Evolutionary conservation across 2,888 invertebrate species (phyloP).

Genomic region (Tipula helvola): DNA sequence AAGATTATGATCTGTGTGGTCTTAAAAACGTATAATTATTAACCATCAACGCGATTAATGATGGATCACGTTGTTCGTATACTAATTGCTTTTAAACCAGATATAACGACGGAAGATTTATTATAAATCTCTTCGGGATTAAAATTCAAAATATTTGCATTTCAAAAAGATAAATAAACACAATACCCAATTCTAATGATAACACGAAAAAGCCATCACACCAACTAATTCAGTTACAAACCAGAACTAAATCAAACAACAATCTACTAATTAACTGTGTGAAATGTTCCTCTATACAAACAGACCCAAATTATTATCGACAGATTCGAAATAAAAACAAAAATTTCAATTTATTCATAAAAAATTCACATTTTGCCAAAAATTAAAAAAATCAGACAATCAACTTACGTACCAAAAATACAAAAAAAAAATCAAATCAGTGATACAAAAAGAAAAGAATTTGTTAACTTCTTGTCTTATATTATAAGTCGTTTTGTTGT

Average conservation of each 20-base stretch:
- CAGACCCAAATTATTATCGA: too few relatives aligned
- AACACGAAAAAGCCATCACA: too few relatives aligned
- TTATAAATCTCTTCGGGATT: too few relatives aligned
- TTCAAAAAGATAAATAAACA: too few relatives aligned
- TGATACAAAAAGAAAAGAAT: not conserved
- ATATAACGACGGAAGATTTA: too few relatives aligned
- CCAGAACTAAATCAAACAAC: too few relatives aligned
- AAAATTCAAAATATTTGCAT: too few relatives aligned
- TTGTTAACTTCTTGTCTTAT: not conserved
- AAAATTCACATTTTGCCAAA: not conserved
- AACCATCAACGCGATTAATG: not conserved
- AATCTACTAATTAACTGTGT: too few relatives aligned
- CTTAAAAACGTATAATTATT: not conserved
- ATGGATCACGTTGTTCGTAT: not conserved
- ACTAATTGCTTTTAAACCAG: too few relatives aligned
- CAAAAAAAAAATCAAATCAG: not conserved
- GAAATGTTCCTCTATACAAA: too few relatives aligned
- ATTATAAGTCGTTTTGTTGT: not conserved
- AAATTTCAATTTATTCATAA: not conserved
- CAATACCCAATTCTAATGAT: too few relatives aligned
- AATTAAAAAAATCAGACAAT: not conserved
- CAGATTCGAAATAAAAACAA: not conserved
- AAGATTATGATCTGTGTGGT: not conserved
- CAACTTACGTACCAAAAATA: not conserved
- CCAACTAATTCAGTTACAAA: too few relatives aligned